A percentile compares a stretch with the other conserved stretches of the same genome.
phyloP scores from a whole-genome alignment of 2,888 invertebrate genomes.

The Trichogramma evanescens region DNA sequence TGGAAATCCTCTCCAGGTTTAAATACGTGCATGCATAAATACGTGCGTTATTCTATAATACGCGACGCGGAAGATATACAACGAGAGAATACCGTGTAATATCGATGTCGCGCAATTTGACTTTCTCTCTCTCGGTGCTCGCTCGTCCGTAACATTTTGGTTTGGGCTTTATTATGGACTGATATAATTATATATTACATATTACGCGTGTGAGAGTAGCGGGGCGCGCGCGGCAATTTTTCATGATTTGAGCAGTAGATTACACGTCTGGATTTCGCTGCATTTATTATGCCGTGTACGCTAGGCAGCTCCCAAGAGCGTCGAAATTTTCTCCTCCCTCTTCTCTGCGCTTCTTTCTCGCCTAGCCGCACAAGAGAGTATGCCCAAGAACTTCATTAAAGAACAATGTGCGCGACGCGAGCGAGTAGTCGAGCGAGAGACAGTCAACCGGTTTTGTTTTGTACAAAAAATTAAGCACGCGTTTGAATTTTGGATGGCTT shows the following conservation, averaged over 20 bases:
- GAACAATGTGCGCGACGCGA: slow-evolving; percentile 3
- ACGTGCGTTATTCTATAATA: not conserved
- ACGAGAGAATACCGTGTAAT: not conserved
- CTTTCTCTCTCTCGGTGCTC: not conserved
- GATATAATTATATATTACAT: no score
- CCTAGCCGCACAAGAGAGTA: slow-evolving; percentile 1
- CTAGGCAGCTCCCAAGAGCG: slow-evolving; percentile 12
- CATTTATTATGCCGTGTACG: slow-evolving; percentile 25
- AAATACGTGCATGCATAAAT: no score
- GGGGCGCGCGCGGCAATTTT: slow-evolving; percentile 22
- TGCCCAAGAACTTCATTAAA: slow-evolving; percentile 18
- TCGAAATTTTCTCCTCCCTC: slow-evolving; percentile 20
- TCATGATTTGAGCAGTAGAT: slow-evolving; percentile 28
- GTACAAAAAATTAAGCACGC: no score
- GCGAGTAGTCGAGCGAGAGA: no score
- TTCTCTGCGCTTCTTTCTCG: slow-evolving; percentile 5
- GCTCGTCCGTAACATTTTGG: no score
- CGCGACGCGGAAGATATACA: not conserved
- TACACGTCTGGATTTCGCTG: slow-evolving; percentile 21
- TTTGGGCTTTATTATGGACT: no score
- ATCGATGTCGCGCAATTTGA: slow-evolving; percentile 4
- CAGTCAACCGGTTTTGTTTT: no score
- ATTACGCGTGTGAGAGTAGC: not conserved
- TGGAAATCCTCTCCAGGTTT: no score
- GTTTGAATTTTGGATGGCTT: no score